Percentiles rank a stretch among this genome's conserved stretches.
Conservation (phyloP, 2,797 vertebrate species). For the Thunnus albacares region DNA sequence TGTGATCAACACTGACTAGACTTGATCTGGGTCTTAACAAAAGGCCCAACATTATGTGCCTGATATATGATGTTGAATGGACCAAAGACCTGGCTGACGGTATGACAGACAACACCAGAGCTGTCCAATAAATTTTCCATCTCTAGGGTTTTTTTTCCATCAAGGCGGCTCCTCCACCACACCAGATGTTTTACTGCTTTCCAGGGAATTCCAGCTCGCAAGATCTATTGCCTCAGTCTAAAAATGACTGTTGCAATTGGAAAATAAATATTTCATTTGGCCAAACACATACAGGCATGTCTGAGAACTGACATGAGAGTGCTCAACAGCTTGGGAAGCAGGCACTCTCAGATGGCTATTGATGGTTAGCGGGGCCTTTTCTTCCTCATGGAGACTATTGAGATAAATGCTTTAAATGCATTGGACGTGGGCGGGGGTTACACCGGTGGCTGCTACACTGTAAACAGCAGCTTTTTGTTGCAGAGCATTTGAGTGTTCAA, state of each 20-base stretch:
- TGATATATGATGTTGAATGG: slow-evolving; percentile 10
- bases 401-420: slow-evolving; percentile 27
- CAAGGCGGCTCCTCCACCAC: slow-evolving; percentile 24
- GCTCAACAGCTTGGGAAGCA: slow-evolving; percentile 28
- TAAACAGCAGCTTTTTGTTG: slow-evolving; percentile 5
- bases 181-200: slow-evolving; percentile 72
- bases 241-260: slow-evolving; percentile 64
- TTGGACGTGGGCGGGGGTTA: not conserved
- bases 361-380: slow-evolving; percentile 19
- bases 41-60: not conserved
- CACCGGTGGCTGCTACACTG: not conserved
- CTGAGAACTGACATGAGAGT: slow-evolving; percentile 60
- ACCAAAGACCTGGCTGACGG: not conserved
- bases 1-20: not conserved
- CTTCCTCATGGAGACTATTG: slow-evolving; percentile 27
- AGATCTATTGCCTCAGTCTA: slow-evolving; percentile 69
- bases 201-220: slow-evolving; percentile 50
- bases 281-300: slow-evolving; percentile 48
- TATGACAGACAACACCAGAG: slow-evolving; percentile 13
- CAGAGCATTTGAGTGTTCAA: not conserved
- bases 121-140: slow-evolving; percentile 37
- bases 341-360: slow-evolving; percentile 23
- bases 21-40: not conserved
- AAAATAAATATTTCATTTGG: slow-evolving; percentile 77
- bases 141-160: slow-evolving; percentile 46